Base-by-base conservation (phyloP, 1,140 invertebrate genomes). In the Drosophila insularis region DNA sequence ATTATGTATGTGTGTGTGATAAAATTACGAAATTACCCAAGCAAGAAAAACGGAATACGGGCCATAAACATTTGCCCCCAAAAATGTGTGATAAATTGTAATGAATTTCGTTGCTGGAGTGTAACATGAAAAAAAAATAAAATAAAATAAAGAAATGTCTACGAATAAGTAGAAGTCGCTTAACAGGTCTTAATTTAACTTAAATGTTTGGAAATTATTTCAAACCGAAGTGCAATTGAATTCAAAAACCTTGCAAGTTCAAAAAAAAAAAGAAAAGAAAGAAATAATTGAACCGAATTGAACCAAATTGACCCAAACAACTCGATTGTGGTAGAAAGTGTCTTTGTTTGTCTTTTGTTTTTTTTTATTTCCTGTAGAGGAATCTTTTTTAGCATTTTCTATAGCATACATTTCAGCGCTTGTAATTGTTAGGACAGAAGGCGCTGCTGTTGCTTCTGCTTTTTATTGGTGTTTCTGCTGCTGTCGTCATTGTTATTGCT, bases 11-110 rank as follows among this genome's bases (percentile, higher is more conserved):
- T 32, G 50, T 68, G 66, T 63, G 59, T 31, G 50, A 68, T 68
- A 55, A 68, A 54, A 63, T 63, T 55, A 37, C 14, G 13, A 55
- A 62, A 63, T 62, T 19, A 23, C 58, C 32, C 31, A 63, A 68
- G 54, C 32, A 61, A 17, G 50, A 35, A 21, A 8, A 19, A 50
- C 32, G 10, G 37, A 68, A 61, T 55, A 59, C 32, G 46, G 46
- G 66, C 39, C 63, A 75, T 71, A 60, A 63, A 40, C 55, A 40
- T 54, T 39, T 46, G 54, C 11, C n/a, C 8, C 43, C 35, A 37
- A 19, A 35, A 37, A 50, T 50, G 43, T 50, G 55, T 37, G 55
- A 58, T 58, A 58, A 58, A 58, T 58, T 58, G 55, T 58, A 35
- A 31, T 58, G 55, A 35, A 58, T 19, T 50, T 50, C 17, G 17